A percentile compares a stretch with the other conserved stretches of the same genome.
These are phyloP conservation scores for Butastur rufipennis DNA, from an alignment of 2,113 vertebrate species.

Conservation along the genomic window DNA sequence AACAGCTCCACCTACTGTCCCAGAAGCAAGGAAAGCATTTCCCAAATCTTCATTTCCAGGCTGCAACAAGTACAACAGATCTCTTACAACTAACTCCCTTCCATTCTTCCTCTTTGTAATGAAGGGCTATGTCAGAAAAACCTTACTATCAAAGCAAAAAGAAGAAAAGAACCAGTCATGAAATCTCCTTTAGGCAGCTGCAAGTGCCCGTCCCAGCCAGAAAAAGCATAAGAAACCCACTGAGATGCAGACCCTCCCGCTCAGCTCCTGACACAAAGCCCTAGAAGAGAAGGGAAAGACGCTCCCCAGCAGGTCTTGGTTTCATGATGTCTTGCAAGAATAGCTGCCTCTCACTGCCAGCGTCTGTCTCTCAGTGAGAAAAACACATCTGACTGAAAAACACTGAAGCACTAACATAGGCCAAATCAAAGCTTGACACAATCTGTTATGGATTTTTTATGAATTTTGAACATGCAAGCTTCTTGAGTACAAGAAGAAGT, in stretches of 20 bases:
- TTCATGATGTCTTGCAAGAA: not conserved
- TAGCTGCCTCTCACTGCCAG: not conserved
- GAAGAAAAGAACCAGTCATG: not conserved
- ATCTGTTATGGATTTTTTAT: not conserved
- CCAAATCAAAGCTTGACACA: not conserved
- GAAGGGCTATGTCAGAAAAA: not conserved
- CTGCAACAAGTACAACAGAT: not conserved
- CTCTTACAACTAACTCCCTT: not conserved
- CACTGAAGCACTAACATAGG: not conserved
- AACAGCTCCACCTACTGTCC: constrained; percentile 59
- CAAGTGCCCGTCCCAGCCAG: not conserved
- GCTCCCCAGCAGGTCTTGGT: not conserved
- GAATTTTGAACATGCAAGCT: not conserved
- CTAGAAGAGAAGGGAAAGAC: not conserved
- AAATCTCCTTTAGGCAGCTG: not conserved
- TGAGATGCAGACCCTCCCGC: not conserved
- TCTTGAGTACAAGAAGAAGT: not conserved
- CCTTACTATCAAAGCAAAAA: not conserved
- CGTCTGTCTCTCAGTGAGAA: not conserved
- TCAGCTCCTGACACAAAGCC: not conserved
- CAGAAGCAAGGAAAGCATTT: not conserved
- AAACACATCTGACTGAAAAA: not conserved
- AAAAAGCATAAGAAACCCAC: not conserved
- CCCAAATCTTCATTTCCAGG: not conserved
- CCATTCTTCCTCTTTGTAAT: not conserved